Evolutionary conservation across 2,797 vertebrate species (phyloP).

Genomic region (Delichon dasypus): DNA sequence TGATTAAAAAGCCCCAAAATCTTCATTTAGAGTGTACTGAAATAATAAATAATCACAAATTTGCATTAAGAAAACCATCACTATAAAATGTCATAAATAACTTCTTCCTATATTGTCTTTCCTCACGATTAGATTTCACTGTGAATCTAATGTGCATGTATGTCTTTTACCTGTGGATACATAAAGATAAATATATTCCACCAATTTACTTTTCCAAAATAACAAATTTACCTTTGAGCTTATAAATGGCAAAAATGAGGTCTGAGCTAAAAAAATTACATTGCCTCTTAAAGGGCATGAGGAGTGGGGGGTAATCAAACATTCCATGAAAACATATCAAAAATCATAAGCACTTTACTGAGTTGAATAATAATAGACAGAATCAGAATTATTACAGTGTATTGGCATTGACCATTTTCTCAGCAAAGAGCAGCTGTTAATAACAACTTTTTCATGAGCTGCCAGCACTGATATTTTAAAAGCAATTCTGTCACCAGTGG

Average conservation of each 20-base stretch:
- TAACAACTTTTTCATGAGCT: not conserved
- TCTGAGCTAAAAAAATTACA: not conserved
- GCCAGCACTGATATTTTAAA: conserved; percentile 5
- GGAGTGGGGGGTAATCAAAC: not conserved
- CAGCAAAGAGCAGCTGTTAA: not conserved
- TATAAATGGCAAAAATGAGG: not conserved
- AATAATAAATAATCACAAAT: not conserved
- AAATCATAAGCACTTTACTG: not conserved
- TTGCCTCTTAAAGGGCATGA: not conserved
- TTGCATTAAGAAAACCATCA: not conserved
- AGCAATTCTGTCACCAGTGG: not conserved
- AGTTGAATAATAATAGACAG: not conserved
- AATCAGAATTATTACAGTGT: not conserved
- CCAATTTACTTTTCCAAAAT: not conserved
- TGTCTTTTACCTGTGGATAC: not conserved
- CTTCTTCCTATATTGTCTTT: not conserved
- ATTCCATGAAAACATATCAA: not conserved
- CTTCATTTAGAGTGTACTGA: not conserved
- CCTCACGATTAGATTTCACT: not conserved
- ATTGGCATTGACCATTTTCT: not conserved
- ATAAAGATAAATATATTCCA: not conserved
- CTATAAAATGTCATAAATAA: not conserved
- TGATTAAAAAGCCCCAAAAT: fast-evolving
- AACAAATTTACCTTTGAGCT: not conserved
- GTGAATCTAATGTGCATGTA: not conserved